Evolutionary conservation across 2,797 vertebrate species (phyloP).

Genomic region (Halcyon chelicuti): DNA sequence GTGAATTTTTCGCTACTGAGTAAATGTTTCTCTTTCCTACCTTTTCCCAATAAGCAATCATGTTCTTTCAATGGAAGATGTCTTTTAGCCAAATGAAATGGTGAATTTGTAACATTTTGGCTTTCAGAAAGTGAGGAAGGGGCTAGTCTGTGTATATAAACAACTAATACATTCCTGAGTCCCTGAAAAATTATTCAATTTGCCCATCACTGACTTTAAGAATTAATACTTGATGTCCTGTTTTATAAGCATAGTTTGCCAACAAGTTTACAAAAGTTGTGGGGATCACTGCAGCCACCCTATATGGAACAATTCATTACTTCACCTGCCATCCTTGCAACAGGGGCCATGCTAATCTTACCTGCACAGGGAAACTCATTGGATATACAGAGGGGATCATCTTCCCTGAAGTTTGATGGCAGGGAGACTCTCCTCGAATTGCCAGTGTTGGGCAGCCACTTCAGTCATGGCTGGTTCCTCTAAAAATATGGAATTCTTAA

Average conservation of each 20-base stretch:
- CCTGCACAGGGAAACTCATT: not conserved
- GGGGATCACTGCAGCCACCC: not conserved
- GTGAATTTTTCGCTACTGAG: not conserved
- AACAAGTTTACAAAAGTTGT: not conserved
- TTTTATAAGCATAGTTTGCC: not conserved
- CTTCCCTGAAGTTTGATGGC: not conserved
- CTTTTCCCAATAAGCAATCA: not conserved
- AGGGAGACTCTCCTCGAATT: not conserved
- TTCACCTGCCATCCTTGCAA: conserved; percentile 75
- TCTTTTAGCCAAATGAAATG: not conserved
- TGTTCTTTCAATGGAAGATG: not conserved
- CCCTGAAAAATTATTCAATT: not conserved
- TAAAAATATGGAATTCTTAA: not conserved
- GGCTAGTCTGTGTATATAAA: not conserved
- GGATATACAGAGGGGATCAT: not conserved
- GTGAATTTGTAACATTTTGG: not conserved
- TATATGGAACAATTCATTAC: conserved; percentile 62
- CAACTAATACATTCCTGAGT: not conserved
- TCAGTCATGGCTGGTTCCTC: not conserved
- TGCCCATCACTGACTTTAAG: not conserved
- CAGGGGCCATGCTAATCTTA: conserved; percentile 73
- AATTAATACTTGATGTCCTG: not conserved
- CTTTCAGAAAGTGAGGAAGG: not conserved
- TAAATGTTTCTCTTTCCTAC: not conserved
- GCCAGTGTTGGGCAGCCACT: not conserved